Evolutionary conservation across 2,888 invertebrate species (phyloP), one percentile per base, ranked within the genome.

Genomic region (Synanthedon andrenaeformis): DNA sequence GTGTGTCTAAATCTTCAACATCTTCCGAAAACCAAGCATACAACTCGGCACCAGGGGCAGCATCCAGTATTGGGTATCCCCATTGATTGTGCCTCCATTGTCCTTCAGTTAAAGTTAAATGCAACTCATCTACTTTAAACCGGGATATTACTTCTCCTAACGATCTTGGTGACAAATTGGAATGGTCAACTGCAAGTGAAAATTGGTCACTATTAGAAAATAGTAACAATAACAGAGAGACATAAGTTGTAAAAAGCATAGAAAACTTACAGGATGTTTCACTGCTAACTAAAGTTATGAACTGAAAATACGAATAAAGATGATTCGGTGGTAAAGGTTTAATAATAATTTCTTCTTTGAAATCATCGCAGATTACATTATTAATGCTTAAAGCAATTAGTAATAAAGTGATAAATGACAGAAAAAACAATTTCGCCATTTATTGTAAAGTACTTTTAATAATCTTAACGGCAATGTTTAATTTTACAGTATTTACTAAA

Each of bases 31-130:
- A 98, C 97, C 98, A 98, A 0, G 95, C 96, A 90, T 94, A 96
- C 0, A 98, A 89, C 77, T 98, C 97, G 2, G 97, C 97, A 5
- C 99, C 99, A 1, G 97, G 95, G 0, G 97, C 94, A 3, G 97
- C 94, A 76, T 96, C 94, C 11, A 92, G 79, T 35, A 95, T 91
- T 3, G 98, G 97, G 82, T 97, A 97, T 1, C 98, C 98, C 98
- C 98, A 99, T 54, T 92, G 91, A 62, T 94, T 92, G 76, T 97
- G 94, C 58, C 94, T 91, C 99, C 99, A 99, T 54, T 96, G 87
- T 0, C 99, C 99, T 78, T 96, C 96, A 0, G 97, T 97, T 56
- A 99, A 89, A 55, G 94, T 94, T 52, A 99, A 89, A 70, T 98
- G 97, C 17, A 99, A 79, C 76, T 98, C 98, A 72, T 94, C 93